A percentile compares a stretch with the other conserved stretches of the same genome.
These are phyloP conservation scores for Tolypeutes matacus DNA, from an alignment of 2,797 vertebrate genomes.

Conservation along the genomic window DNA sequence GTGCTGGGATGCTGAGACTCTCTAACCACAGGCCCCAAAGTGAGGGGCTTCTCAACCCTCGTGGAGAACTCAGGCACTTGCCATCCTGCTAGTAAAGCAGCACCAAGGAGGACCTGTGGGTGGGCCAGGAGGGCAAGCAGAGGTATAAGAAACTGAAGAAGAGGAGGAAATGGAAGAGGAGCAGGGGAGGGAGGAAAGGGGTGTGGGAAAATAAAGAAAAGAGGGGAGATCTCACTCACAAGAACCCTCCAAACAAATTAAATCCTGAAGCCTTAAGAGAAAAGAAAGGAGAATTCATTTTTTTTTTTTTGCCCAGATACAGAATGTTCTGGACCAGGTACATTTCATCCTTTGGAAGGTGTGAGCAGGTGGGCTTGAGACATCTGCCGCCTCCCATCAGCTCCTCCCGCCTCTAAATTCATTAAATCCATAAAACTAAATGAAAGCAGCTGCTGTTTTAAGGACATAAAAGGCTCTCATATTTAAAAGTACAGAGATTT, in stretches of 20 bases:
- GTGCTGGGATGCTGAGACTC: not conserved
- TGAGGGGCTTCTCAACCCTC: not conserved
- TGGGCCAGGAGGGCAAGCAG: not conserved
- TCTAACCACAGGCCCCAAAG: not conserved
- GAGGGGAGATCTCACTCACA: conserved; percentile 72
- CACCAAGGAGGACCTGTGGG: not conserved
- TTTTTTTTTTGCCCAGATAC: conserved; percentile 80
- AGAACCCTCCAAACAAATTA: conserved; percentile 86
- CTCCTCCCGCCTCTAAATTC: conserved; percentile 86
- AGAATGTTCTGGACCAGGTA: conserved; percentile 83
- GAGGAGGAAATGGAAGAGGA: not conserved
- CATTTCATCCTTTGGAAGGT: conserved; percentile 85
- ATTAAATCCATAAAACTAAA: conserved; percentile 90
- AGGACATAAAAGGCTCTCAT: conserved; percentile 89
- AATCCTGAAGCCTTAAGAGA: conserved; percentile 85
- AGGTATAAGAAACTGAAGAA: not conserved
- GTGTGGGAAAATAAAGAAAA: conserved; percentile 69
- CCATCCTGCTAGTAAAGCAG: not conserved
- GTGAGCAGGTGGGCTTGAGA: conserved; percentile 86
- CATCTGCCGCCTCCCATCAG: conserved; percentile 81
- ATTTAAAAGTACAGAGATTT: conserved; percentile 88
- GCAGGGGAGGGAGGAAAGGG: conserved; percentile 49
- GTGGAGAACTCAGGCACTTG: not conserved
- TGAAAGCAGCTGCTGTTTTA: conserved; percentile 89
- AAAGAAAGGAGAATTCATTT: conserved; percentile 85